phyloP scores from a whole-genome alignment of 2,797 vertebrate species.

The Varecia variegata region DNA sequence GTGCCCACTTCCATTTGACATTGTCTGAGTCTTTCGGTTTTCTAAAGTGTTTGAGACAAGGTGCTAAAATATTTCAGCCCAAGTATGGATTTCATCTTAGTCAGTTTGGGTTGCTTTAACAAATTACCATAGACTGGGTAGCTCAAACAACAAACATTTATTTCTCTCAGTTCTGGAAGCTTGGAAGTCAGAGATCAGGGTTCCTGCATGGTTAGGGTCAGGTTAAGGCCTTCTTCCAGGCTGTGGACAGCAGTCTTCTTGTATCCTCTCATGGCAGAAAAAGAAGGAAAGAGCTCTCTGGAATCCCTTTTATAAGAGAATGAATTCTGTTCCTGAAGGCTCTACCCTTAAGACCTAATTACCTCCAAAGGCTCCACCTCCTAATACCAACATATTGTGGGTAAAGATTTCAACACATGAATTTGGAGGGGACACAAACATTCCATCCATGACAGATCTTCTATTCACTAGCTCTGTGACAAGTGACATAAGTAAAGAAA shows the following conservation, averaged over 20 bases:
- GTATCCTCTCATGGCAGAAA: background rate
- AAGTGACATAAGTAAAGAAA: background rate
- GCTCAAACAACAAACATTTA: background rate
- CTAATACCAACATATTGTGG: background rate
- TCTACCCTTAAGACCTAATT: background rate
- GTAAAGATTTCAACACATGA: background rate
- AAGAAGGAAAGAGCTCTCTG: background rate
- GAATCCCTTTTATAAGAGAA: background rate
- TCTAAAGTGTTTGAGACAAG: background rate
- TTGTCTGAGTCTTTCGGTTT: background rate
- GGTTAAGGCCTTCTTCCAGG: background rate
- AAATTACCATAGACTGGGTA: background rate
- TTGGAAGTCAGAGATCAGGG: background rate
- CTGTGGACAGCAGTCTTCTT: background rate
- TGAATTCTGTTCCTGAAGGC: background rate
- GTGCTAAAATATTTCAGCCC: background rate
- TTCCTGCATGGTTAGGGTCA: background rate
- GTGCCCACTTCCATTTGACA: background rate
- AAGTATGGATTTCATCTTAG: background rate
- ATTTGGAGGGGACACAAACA: background rate
- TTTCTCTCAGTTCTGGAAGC: background rate
- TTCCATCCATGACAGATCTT: background rate
- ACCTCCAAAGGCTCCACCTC: background rate
- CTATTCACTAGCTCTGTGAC: background rate
- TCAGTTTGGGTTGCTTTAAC: background rate